A percentile compares a stretch with the other conserved stretches of the same genome.
These are phyloP conservation scores for Chelonus formosanus DNA, from an alignment of 2,888 invertebrate genomes.

Conservation along the genomic window DNA sequence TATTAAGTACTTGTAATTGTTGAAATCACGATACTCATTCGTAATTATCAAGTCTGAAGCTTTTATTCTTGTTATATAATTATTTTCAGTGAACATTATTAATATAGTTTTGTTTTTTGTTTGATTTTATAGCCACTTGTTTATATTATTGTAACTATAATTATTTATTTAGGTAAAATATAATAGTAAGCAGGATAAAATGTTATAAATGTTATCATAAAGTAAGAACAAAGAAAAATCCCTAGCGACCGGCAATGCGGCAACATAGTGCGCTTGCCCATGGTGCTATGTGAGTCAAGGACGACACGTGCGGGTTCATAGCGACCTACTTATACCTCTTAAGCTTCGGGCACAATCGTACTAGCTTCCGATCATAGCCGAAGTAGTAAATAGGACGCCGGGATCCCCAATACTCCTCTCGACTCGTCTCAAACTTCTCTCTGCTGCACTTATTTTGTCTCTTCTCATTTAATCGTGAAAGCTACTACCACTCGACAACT, in stretches of 20 bases:
- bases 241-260: conserved; percentile 47
- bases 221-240: conserved; percentile 55
- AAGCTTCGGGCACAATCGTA: conserved; percentile 58
- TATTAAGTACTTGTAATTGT: too few species aligned
- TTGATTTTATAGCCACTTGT: too few species aligned
- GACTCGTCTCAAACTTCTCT: conserved; percentile 11
- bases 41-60: too few species aligned
- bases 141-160: too few species aligned
- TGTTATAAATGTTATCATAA: neutral
- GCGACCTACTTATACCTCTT: conserved; percentile 64
- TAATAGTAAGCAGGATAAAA: neutral
- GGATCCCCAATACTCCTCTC: conserved; percentile 18
- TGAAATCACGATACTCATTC: too few species aligned
- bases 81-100: too few species aligned
- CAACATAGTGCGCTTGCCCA: conserved; percentile 55
- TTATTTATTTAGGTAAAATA: too few species aligned
- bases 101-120: too few species aligned
- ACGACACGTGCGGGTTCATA: conserved; percentile 64
- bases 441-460: neutral
- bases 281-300: conserved; percentile 64
- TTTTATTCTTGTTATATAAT: too few species aligned
- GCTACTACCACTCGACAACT: conserved; percentile 2
- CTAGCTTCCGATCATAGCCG: conserved; percentile 56
- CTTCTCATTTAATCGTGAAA: conserved; percentile 13
- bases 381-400: conserved; percentile 47